phyloP scores from a whole-genome alignment of 2,888 invertebrate genomes.

The Strigamia maritima region DNA sequence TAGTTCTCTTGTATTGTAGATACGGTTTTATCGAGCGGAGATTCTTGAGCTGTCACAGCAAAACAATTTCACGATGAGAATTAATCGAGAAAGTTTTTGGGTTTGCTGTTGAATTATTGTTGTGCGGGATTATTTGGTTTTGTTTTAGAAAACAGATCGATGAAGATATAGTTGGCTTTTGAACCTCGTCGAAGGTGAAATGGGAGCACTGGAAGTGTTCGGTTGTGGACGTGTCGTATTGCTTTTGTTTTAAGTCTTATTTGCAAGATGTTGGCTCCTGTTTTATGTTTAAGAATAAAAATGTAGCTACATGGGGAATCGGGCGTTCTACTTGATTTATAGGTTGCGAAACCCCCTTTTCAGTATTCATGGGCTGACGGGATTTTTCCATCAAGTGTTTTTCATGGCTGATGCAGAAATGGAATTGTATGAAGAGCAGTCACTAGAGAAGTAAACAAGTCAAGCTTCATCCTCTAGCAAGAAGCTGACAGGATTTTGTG shows the following conservation, averaged over 20 bases:
- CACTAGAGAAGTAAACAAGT: constrained; percentile 10
- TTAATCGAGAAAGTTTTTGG: neutral
- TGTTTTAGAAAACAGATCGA: neutral
- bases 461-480: neutral
- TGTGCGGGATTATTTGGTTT: neutral
- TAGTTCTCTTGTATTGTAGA: too few species aligned
- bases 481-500: neutral
- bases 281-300: constrained; percentile 10
- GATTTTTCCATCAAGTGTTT: constrained; percentile 15
- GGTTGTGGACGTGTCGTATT: neutral
- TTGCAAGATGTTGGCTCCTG: neutral
- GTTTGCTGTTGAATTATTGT: neutral
- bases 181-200: constrained; percentile 3
- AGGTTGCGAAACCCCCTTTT: constrained; percentile 15
- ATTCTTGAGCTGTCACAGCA: too few species aligned
- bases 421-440: constrained; percentile 6
- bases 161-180: neutral
- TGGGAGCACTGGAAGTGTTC: neutral
- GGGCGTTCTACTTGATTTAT: neutral
- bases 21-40: too few species aligned
- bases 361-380: constrained; percentile 15
- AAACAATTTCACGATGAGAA: too few species aligned
- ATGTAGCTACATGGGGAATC: neutral
- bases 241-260: constrained; percentile 15
- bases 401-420: constrained; percentile 1